phyloP scores from a whole-genome alignment of 2,113 vertebrate species.

The Petroica traversi region DNA sequence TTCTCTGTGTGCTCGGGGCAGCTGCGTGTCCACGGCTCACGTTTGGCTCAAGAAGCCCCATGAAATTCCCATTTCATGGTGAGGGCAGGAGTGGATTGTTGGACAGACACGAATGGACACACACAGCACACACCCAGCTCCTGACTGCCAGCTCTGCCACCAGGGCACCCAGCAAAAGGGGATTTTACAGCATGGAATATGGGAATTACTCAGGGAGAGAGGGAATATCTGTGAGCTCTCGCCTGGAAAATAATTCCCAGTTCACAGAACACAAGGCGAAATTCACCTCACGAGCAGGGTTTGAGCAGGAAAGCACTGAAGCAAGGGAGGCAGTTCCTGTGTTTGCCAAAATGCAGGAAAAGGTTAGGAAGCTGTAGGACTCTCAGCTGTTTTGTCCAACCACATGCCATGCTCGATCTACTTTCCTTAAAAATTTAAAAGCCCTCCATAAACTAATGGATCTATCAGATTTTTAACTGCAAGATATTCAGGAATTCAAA shows the following conservation, averaged over 20 bases:
- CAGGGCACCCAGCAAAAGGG: accelerated
- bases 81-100: neutral
- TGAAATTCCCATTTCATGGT: neutral
- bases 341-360: neutral
- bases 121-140: neutral
- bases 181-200: neutral
- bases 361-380: neutral
- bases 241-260: neutral
- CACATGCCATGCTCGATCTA: accelerated
- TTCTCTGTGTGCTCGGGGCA: neutral
- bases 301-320: neutral
- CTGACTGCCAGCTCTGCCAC: neutral
- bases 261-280: neutral
- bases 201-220: neutral
- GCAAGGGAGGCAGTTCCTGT: neutral
- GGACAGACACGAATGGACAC: neutral
- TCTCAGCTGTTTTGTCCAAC: neutral
- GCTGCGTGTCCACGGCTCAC: accelerated
- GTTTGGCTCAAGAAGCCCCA: neutral
- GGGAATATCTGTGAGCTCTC: accelerated
- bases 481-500: neutral
- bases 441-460: neutral
- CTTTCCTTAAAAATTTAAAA: neutral
- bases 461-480: neutral
- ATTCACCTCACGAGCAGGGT: neutral